Base-by-base conservation (phyloP, 30 jellyfish, hydroid and myxozoan species). In the Chrysaora quinquecirrha region DNA sequence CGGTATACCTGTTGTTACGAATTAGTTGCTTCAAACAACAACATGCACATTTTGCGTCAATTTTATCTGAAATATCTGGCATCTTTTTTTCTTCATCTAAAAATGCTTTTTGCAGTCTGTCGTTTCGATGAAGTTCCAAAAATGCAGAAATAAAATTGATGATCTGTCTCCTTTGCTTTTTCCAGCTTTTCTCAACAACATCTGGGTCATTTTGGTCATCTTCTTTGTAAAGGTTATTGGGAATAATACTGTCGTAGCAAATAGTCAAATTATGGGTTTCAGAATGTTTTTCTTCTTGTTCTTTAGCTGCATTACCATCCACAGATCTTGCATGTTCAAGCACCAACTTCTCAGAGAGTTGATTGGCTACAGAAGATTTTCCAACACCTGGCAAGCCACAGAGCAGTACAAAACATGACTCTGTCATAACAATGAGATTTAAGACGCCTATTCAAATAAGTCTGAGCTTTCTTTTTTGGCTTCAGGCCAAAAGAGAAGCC, bases 361-460 rank as follows among this genome's bases (percentile, higher is more conserved):
- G 38, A 25, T 43, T 32, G 2, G 90, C 93, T 12, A 93, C 50
- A 23, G 87, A 69, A 4, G 97, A 79, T 54, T 93, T 93, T 18
- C 98, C 98, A 48, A 82, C 95, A 16, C 89, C 98, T 21, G 98
- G 98, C 46, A 93, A 56, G 21, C 98, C 98, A 75, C 92, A 75
- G 58, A 93, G 24, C 16, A 93, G 19, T 0, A 74, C 85, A 4
- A 85, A 25, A 35, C 96, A 63, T 4, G 79, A 58, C 16, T 30
- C 18, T 2, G 88, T 71, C 79, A 76, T 60, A 24, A 19, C 29
- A n/a, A n/a, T n/a, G n/a, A n/a, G n/a, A n/a, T n/a, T n/a, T n/a
- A n/a, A n/a, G n/a, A n/a, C n/a, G n/a, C n/a, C n/a, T n/a, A n/a
- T n/a, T n/a, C n/a, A n/a, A n/a, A n/a, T n/a, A n/a, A n/a, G n/a